Base-by-base conservation (phyloP, 2,888 invertebrate genomes). In the Tryphoninae sp. region DNA sequence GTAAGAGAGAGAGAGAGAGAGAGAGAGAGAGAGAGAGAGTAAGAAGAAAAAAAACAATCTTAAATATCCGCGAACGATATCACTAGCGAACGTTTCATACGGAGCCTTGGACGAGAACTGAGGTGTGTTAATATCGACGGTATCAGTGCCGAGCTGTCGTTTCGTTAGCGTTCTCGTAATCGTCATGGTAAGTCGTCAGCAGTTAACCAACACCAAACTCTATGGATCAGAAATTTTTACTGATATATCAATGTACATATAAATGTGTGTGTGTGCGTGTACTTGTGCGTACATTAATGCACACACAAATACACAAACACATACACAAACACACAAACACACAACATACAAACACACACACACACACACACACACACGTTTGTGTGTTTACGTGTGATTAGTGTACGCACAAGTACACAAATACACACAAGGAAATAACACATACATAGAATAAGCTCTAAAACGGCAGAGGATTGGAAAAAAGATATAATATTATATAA, bases 51-150 rank as follows among this genome's bases (percentile, higher is more conserved):
- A 22, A 62, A 26, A 62, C 2, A 1, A 33, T 22, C 16, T 22
- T 62, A 7, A 45, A 13, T 22, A n/a, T 23, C 7, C 16, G 26
- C 64, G 33, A 22, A 64, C 45, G 19, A 16, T 71, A 65, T 76
- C 59, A 42, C 71, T 8, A 26, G 26, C 62, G 72, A 79, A 76
- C 79, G 75, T 82, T 78, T 73, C 82, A 55, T 73, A 16, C 71
- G 49, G 72, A 82, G 62, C 72, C 79, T 62, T 62, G 68, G 61
- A 58, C 49, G 72, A 59, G 78, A 19, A 82, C 82, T 82, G 82
- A 79, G 82, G 79, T 82, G 79, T 68, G 67, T 62, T 68, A 76
- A 79, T 76, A 76, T 76, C 55, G 72, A 51, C 40, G 58, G 23
- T 58, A 68, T 73, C 58, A 61, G 19, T 8, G 58, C 55, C 53